Percentiles rank a stretch among this genome's conserved stretches.
Conservation (phyloP, 2,888 invertebrate genomes). For the Cyaniris semiargus region DNA sequence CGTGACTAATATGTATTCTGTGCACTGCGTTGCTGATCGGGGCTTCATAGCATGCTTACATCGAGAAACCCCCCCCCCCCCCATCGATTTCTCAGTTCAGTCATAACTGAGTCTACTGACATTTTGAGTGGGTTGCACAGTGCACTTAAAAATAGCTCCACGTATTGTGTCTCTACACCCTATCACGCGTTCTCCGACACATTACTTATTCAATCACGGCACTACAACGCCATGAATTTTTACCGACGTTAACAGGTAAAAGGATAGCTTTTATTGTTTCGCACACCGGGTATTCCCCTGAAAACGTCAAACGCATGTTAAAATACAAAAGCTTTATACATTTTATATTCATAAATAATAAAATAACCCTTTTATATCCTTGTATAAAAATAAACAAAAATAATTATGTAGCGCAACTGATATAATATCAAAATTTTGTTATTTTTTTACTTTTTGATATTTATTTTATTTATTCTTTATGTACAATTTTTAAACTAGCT, state of each 20-base stretch:
- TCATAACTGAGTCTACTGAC: no score
- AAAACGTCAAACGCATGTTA: not conserved
- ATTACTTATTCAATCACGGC: constrained; percentile 13
- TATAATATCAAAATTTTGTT: no score
- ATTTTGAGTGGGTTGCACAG: not conserved
- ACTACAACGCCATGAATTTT: constrained; percentile 11
- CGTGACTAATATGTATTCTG: no score
- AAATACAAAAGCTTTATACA: not conserved
- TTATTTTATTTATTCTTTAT: no score
- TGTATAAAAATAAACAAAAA: not conserved
- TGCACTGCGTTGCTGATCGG: no score
- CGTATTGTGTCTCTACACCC: not conserved
- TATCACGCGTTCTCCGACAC: not conserved
- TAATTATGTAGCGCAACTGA: not conserved
- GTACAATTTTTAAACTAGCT: no score
- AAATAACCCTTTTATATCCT: not conserved
- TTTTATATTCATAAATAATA: not conserved
- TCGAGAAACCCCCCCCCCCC: no score
- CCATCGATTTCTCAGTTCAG: no score
- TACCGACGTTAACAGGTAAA: not conserved
- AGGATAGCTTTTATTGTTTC: not conserved
- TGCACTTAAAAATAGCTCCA: not conserved
- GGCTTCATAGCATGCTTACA: no score
- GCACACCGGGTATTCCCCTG: not conserved
- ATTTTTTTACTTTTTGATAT: no score